These are phyloP conservation scores for Belgica antarctica DNA, from an alignment of 2,888 invertebrate genomes.

Conservation along the genomic window DNA sequence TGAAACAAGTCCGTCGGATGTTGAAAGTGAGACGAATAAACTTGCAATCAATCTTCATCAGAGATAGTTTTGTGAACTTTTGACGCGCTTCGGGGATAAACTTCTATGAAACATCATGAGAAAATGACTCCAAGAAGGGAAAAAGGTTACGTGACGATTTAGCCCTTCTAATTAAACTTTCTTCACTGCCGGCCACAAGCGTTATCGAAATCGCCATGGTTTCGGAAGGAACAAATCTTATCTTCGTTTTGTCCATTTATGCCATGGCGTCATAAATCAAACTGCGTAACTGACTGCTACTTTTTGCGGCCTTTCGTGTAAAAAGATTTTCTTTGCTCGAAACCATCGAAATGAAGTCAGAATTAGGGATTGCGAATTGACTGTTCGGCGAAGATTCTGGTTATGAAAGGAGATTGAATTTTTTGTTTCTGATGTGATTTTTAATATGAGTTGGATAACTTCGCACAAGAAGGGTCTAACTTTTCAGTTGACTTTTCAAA, in stretches of 20 bases:
- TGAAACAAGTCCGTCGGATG: neutral
- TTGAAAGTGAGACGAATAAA: neutral
- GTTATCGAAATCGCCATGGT: neutral
- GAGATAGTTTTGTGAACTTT: too few species aligned
- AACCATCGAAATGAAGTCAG: too few species aligned
- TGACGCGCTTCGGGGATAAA: neutral
- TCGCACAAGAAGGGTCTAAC: too few species aligned
- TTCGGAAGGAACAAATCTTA: neutral
- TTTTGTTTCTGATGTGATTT: too few species aligned
- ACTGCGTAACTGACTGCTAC: neutral
- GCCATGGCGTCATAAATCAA: neutral
- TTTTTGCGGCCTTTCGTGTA: too few species aligned
- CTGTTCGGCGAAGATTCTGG: too few species aligned
- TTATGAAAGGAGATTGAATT: too few species aligned
- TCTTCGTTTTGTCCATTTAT: slow-evolving; percentile 4
- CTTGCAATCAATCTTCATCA: slow-evolving; percentile 36
- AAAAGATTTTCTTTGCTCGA: neutral
- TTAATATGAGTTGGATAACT: too few species aligned
- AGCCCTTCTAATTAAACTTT: neutral
- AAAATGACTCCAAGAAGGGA: neutral
- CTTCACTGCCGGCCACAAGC: neutral
- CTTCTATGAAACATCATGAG: neutral
- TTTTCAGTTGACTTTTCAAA: too few species aligned
- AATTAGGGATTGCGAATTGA: too few species aligned
- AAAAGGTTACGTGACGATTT: neutral